Conservation (phyloP, 1,140 invertebrate genomes). For the Tetramorium alpestre region DNA sequence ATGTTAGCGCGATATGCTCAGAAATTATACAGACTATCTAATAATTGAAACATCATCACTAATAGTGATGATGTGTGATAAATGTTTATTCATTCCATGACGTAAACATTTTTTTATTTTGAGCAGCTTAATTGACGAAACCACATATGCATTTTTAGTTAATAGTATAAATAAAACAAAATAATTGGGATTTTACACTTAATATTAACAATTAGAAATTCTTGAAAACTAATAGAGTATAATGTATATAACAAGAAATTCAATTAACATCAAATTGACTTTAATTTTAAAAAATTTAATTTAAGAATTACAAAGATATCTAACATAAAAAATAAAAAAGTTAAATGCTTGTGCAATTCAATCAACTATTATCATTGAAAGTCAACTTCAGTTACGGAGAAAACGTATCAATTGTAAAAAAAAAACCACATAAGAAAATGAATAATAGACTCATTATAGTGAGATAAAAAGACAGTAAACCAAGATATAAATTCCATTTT, state of each 20-base stretch:
- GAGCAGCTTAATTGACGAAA: not conserved
- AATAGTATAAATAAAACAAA: no score
- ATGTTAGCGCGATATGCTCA: not conserved
- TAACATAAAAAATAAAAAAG: not conserved
- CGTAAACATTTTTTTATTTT: not conserved
- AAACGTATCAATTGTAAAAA: not conserved
- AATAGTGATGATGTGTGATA: no score
- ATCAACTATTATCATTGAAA: conserved; percentile 4
- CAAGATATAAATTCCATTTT: not conserved
- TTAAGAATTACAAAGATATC: not conserved
- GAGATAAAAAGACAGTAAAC: not conserved
- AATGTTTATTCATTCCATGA: not conserved
- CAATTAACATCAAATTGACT: no score
- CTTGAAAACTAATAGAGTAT: not conserved
- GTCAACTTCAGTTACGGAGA: not conserved
- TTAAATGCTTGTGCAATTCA: not conserved
- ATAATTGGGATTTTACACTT: not conserved
- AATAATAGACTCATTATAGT: not conserved
- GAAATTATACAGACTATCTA: not conserved
- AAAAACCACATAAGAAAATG: not conserved
- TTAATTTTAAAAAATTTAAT: no score
- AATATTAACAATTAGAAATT: not conserved
- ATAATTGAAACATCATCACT: not conserved
- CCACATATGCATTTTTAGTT: not conserved
- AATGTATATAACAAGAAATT: not conserved